Percentiles rank a stretch among this genome's conserved stretches.
Conservation (phyloP, 2,888 invertebrate genomes). For the Netelia virgata region DNA sequence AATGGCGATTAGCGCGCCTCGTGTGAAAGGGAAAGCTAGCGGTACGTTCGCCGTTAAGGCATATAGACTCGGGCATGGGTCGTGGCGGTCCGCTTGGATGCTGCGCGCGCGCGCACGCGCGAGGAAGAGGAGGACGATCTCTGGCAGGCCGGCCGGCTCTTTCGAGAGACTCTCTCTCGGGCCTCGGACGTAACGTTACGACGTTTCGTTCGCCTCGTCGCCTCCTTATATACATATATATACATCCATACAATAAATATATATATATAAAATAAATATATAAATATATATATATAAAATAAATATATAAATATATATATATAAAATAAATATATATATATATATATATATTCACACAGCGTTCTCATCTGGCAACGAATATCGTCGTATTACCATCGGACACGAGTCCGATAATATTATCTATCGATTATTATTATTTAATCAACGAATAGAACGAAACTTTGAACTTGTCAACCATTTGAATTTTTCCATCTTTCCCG, state of each 20-base stretch:
- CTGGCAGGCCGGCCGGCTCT: slow-evolving; percentile 60
- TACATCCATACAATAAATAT: slow-evolving; percentile 9
- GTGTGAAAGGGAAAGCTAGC: slow-evolving; percentile 83
- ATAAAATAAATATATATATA: slow-evolving; percentile 4
- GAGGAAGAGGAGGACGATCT: slow-evolving; percentile 68
- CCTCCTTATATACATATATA: slow-evolving; percentile 12
- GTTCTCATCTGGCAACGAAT: no score
- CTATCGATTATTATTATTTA: not conserved
- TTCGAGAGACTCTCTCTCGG: slow-evolving; percentile 43
- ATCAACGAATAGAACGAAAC: no score
- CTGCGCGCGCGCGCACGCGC: not conserved
- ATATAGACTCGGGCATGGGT: not conserved
- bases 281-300: slow-evolving; percentile 12
- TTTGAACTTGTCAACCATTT: no score
- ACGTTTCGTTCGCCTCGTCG: slow-evolving; percentile 42
- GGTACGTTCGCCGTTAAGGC: not conserved
- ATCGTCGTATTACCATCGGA: not conserved
- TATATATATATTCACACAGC: not conserved
- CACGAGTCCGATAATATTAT: not conserved
- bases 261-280: slow-evolving; percentile 14
- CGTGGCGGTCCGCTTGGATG: not conserved
- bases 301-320: slow-evolving; percentile 14
- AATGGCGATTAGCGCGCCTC: slow-evolving; percentile 82
- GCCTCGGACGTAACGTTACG: slow-evolving; percentile 64
- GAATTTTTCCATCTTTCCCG: no score